Evolutionary conservation across 2,113 vertebrate species (phyloP).

Genomic region (Rissa tridactyla): DNA sequence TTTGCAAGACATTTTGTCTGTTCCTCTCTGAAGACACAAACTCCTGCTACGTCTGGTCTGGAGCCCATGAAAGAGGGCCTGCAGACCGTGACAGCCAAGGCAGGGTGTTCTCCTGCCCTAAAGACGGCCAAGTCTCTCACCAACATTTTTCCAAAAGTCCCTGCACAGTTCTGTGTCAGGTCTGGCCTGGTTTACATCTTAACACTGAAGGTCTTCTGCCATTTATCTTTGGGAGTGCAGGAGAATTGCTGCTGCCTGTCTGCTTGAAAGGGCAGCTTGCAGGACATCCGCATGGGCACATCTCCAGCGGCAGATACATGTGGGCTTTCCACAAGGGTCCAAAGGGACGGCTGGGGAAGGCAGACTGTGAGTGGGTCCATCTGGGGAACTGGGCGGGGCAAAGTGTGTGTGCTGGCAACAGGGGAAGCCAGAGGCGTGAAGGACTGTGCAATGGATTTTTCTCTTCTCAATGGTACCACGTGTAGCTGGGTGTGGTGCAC

Average conservation of each 20-base stretch:
- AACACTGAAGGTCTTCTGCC: background rate
- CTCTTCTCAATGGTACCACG: background rate
- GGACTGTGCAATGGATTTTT: background rate
- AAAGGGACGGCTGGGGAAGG: background rate
- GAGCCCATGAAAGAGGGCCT: background rate
- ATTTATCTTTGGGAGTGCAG: background rate
- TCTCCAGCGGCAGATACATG: background rate
- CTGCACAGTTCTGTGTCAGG: background rate
- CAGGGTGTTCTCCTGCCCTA: background rate
- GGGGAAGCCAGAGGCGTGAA: background rate
- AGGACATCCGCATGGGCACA: background rate
- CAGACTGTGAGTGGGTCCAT: rapidly evolving
- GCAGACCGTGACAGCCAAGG: background rate
- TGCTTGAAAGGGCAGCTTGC: background rate
- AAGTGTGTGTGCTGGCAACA: background rate
- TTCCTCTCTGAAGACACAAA: background rate
- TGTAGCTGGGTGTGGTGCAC: constrained; percentile 84
- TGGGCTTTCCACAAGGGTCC: background rate
- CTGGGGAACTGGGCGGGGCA: background rate
- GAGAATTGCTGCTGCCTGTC: background rate
- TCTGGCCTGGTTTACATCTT: background rate
- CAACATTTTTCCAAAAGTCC: background rate
- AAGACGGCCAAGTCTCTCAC: background rate
- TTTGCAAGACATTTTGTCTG: background rate
- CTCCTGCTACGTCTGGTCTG: rapidly evolving